Percentiles rank a stretch among this genome's conserved stretches.
phyloP scores from a whole-genome alignment of 2,888 invertebrate genomes.

The Maniola hyperantus region DNA sequence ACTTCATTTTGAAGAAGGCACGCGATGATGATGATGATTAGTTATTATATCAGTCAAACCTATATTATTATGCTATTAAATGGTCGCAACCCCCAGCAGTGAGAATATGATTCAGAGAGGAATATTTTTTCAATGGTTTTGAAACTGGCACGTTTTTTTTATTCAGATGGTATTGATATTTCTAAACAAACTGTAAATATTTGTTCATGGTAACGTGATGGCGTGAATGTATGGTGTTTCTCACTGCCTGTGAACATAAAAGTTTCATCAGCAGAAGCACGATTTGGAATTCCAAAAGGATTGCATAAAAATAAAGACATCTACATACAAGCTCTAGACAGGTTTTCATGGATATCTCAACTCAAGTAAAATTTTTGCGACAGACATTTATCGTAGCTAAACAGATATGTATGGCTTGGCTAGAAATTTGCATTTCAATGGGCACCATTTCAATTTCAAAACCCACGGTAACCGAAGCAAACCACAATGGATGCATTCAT shows the following conservation, averaged over 20 bases:
- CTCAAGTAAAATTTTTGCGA: not conserved
- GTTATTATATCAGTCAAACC: no score
- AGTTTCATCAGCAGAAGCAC: no score
- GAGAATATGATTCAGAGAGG: no score
- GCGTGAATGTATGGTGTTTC: not conserved
- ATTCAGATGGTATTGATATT: not conserved
- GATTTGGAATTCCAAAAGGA: not conserved
- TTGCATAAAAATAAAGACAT: not conserved
- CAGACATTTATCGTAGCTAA: slow-evolving; percentile 2
- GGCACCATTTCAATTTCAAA: slow-evolving; percentile 58
- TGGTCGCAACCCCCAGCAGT: no score
- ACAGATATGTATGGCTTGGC: not conserved
- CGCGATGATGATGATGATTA: no score
- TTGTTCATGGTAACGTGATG: not conserved
- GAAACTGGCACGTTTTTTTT: not conserved
- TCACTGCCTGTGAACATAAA: not conserved
- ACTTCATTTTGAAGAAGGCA: no score
- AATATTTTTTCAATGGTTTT: not conserved
- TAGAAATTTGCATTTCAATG: slow-evolving; percentile 57
- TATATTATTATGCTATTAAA: no score
- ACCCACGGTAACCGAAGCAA: slow-evolving; percentile 41
- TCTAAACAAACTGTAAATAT: not conserved
- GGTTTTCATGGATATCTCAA: not conserved
- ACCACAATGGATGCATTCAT: slow-evolving; percentile 33
- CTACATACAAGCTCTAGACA: not conserved